Conservation (phyloP, 2,113 vertebrate species). For the Hyaena hyaena region DNA sequence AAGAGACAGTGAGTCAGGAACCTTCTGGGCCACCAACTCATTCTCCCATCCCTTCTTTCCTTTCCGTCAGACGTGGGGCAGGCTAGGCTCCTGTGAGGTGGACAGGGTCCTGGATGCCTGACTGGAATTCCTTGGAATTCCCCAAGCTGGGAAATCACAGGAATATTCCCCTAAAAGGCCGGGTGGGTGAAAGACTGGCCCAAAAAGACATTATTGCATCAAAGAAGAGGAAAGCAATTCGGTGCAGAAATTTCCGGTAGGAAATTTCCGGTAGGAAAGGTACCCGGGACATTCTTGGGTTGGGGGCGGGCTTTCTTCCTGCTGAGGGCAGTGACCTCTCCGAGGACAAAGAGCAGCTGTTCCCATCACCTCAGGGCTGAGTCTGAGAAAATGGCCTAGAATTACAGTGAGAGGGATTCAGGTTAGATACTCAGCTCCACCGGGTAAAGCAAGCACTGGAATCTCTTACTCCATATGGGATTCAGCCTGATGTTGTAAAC, state of each 20-base stretch:
- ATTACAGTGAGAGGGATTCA: neutral
- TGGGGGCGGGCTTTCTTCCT: neutral
- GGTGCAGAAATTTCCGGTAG: neutral
- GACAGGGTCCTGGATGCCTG: conserved; percentile 23
- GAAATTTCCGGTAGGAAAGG: conserved; percentile 68
- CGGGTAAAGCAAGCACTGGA: neutral
- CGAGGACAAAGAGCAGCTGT: neutral
- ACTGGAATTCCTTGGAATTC: conserved; percentile 60
- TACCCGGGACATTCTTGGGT: neutral
- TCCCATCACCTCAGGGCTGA: neutral
- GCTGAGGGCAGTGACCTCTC: neutral
- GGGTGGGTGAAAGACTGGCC: neutral
- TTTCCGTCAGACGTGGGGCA: neutral
- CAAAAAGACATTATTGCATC: conserved; percentile 11
- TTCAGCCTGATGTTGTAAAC: conserved; percentile 7
- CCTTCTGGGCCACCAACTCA: neutral
- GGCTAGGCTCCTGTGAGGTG: neutral
- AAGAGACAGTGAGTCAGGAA: neutral
- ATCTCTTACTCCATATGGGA: neutral
- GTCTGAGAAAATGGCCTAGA: neutral
- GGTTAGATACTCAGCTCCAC: neutral
- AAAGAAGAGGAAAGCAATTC: conserved; percentile 55
- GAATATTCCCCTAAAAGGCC: conserved; percentile 78
- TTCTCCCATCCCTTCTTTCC: neutral
- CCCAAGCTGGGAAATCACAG: neutral